Evolutionary conservation across 2,113 vertebrate genomes (phyloP).

Genomic region (Hiodon alosoides): DNA sequence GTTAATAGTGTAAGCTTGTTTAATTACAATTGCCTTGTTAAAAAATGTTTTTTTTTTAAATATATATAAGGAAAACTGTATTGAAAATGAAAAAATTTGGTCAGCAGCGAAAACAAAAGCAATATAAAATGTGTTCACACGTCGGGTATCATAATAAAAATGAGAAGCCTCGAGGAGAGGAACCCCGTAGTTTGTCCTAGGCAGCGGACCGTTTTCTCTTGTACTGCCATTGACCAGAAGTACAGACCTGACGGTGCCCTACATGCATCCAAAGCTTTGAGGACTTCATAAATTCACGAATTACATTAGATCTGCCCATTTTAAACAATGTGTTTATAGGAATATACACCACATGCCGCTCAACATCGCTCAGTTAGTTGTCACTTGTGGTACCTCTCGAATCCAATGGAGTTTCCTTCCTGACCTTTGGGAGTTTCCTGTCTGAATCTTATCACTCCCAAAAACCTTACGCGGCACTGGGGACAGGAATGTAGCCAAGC

Average conservation of each 20-base stretch:
- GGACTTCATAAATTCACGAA: background rate
- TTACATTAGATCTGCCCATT: background rate
- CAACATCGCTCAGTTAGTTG: slow-evolving; percentile 15
- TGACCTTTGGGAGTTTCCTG: slow-evolving; percentile 38
- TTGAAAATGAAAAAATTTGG: too few species aligned
- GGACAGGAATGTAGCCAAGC: background rate
- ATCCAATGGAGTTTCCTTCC: slow-evolving; percentile 38
- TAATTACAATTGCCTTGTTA: too few species aligned
- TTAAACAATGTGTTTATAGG: background rate
- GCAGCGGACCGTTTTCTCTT: too few species aligned
- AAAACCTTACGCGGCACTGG: slow-evolving; percentile 33
- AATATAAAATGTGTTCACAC: too few species aligned
- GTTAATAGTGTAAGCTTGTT: too few species aligned
- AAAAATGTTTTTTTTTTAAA: too few species aligned
- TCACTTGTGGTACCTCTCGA: slow-evolving; percentile 18
- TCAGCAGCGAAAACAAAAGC: too few species aligned
- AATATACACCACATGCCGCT: slow-evolving; percentile 20
- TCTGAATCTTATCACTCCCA: slow-evolving; percentile 39
- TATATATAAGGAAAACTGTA: too few species aligned
- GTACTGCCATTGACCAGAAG: background rate
- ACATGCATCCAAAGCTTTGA: background rate
- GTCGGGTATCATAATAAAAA: too few species aligned
- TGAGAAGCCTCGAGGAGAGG: background rate
- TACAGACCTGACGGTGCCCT: background rate
- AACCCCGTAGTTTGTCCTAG: too few species aligned